These are phyloP conservation scores for Rhamphomyia laevipes DNA, from an alignment of 2,888 invertebrate species.

Conservation along the genomic window DNA sequence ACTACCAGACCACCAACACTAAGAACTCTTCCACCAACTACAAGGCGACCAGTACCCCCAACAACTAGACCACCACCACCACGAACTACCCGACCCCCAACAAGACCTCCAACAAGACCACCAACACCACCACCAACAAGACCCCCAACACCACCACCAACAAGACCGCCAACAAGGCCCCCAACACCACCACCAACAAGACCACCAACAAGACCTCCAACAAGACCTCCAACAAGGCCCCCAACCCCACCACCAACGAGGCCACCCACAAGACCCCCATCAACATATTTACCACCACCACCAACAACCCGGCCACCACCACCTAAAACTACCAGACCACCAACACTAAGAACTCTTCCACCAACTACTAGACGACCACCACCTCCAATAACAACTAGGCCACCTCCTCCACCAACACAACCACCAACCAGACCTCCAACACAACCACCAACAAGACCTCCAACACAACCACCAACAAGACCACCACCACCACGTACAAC, in stretches of 20 bases:
- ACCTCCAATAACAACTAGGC: constrained; percentile 9
- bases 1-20: constrained; percentile 1
- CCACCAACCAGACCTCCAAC: constrained; percentile 5
- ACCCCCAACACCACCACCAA: neutral
- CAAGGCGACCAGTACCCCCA: neutral
- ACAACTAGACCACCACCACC: neutral
- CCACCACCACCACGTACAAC: constrained; percentile 6
- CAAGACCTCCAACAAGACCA: too few species aligned
- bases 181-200: constrained; percentile 1
- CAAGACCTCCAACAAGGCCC: neutral
- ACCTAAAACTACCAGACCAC: constrained; percentile 16
- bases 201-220: constrained; percentile 1
- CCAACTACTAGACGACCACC: constrained; percentile 14
- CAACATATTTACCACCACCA: constrained; percentile 9
- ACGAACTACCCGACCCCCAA: neutral
- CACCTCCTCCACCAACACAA: constrained; percentile 9
- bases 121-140: too few species aligned
- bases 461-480: constrained; percentile 13
- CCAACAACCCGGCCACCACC: constrained; percentile 7
- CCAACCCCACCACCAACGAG: constrained; percentile 4
- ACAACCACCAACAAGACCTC: constrained; percentile 1
- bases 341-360: constrained; percentile 16
- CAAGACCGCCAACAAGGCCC: neutral
- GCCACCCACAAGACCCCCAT: constrained; percentile 4
- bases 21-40: neutral